Conservation (phyloP, 2,888 invertebrate species). For the Gari tellinella region DNA sequence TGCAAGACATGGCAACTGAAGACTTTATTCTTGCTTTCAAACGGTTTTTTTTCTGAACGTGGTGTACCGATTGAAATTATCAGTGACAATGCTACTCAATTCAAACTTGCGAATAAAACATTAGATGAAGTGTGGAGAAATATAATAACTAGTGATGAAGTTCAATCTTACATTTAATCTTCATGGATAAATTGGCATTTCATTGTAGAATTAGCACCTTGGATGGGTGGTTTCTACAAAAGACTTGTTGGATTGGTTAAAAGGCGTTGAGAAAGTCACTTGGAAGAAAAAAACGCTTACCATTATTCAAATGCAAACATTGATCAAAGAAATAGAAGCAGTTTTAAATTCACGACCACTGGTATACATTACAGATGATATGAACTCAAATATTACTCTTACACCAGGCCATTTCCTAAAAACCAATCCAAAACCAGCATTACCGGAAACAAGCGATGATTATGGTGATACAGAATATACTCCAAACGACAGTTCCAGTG, state of each 20-base stretch:
- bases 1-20: slow-evolving; percentile 21
- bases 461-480: no score
- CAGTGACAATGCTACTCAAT: slow-evolving; percentile 23
- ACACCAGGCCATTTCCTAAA: no score
- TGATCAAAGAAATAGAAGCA: no score
- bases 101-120: slow-evolving; percentile 12
- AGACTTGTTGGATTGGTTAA: slow-evolving; percentile 34
- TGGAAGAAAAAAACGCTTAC: slow-evolving; percentile 11
- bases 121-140: slow-evolving; percentile 5
- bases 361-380: no score
- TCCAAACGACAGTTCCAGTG: no score
- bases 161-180: slow-evolving; percentile 15
- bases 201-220: slow-evolving; percentile 26
- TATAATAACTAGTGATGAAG: slow-evolving; percentile 2
- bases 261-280: slow-evolving; percentile 22
- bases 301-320: no score
- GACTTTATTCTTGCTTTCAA: slow-evolving; percentile 17
- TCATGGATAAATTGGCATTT: slow-evolving; percentile 19
- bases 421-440: no score
- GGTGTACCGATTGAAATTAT: slow-evolving; percentile 14
- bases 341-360: no score
- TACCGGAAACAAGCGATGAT: no score
- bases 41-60: slow-evolving; percentile 20
- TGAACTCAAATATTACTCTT: no score
- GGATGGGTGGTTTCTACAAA: slow-evolving; percentile 29